Conservation (phyloP, 2,888 invertebrate genomes). For the Merodon equestris region DNA sequence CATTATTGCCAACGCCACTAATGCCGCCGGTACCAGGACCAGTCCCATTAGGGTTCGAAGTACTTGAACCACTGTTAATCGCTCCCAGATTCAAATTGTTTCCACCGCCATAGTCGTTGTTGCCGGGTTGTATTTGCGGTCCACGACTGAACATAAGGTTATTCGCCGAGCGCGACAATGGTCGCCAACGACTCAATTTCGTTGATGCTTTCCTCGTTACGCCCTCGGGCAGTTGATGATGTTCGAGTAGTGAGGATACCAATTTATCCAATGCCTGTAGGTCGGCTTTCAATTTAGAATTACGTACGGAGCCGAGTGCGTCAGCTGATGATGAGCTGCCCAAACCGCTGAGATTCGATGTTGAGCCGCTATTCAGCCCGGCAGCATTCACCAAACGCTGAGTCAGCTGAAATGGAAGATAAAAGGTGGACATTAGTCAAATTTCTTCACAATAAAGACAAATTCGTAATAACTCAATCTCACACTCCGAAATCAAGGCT, state of each 20-base stretch:
- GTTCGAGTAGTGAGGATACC: constrained; percentile 82
- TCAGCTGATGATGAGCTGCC: constrained; percentile 26
- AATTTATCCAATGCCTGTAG: constrained; percentile 83
- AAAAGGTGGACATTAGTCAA: too few species aligned
- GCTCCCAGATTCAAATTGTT: constrained; percentile 61
- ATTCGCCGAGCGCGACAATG: constrained; percentile 77
- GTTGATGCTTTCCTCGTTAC: constrained; percentile 70
- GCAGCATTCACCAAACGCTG: constrained; percentile 76
- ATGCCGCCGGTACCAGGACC: constrained; percentile 18
- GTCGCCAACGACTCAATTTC: constrained; percentile 77
- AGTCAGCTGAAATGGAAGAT: constrained; percentile 72
- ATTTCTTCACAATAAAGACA: too few species aligned
- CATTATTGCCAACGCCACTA: constrained; percentile 45
- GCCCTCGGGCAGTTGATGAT: constrained; percentile 62
- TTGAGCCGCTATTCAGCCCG: constrained; percentile 71
- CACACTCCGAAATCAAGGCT: too few species aligned
- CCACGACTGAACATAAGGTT: constrained; percentile 71
- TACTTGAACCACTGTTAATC: constrained; percentile 40
- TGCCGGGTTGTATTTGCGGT: constrained; percentile 37
- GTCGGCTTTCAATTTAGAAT: constrained; percentile 80
- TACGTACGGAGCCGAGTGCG: constrained; percentile 76
- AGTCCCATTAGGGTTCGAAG: too few species aligned
- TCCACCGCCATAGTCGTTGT: constrained; percentile 51
- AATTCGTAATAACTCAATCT: too few species aligned
- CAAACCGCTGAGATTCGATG: constrained; percentile 16